Conservation (phyloP, 2,113 vertebrate species). For the Onychostoma macrolepis region DNA sequence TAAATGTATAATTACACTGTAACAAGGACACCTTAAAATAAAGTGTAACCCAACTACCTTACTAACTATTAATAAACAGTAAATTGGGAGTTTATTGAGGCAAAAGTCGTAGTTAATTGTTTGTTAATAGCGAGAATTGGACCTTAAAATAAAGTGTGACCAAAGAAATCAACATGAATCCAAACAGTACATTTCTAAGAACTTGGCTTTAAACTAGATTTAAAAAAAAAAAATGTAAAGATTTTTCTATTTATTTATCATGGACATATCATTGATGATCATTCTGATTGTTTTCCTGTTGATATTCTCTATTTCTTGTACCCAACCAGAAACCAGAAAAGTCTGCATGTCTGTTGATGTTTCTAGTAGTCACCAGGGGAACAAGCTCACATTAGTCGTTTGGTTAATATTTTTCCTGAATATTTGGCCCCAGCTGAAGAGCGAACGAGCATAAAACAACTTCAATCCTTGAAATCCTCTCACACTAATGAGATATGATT, state of each 20-base stretch:
- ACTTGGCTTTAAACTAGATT: not conserved
- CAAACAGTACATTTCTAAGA: not conserved
- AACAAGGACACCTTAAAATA: too few relatives aligned
- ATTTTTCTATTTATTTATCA: not conserved
- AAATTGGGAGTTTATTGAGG: too few relatives aligned
- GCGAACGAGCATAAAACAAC: conserved; percentile 67
- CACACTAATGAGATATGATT: conserved; percentile 88
- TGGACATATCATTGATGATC: not conserved
- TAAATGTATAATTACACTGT: too few relatives aligned
- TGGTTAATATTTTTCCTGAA: conserved; percentile 74
- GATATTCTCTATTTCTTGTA: not conserved
- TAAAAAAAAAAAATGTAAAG: too few relatives aligned
- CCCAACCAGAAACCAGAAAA: not conserved
- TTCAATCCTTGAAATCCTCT: conserved; percentile 76
- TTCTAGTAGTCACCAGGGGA: conserved; percentile 4
- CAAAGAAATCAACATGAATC: not conserved
- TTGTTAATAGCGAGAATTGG: too few relatives aligned
- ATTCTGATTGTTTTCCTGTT: not conserved
- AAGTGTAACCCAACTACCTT: too few relatives aligned
- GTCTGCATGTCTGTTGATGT: not conserved
- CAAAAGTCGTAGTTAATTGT: too few relatives aligned
- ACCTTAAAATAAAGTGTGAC: too few relatives aligned
- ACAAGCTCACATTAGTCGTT: conserved; percentile 42
- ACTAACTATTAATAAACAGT: too few relatives aligned
- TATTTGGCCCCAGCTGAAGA: conserved; percentile 1